Evolutionary conservation across 2,888 invertebrate genomes (phyloP), one percentile per base, ranked within the genome.

Genomic region (Odontocolon sp.): DNA sequence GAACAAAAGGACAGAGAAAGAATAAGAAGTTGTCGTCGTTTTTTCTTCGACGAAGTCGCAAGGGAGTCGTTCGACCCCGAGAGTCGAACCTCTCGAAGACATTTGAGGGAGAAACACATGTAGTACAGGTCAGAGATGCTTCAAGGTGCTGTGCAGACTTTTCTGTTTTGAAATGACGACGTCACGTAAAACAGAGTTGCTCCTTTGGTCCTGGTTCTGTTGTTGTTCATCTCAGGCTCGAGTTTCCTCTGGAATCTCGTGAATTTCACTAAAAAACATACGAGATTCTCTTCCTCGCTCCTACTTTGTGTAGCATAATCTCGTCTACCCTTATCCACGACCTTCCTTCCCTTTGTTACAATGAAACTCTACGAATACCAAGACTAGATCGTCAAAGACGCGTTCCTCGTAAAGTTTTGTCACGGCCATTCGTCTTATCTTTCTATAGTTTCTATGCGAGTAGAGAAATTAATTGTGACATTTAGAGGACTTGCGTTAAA

Each of bases 111-210:
- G 47, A 42, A 68, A 31, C 38, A 54, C 54, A 52, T 52, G 23
- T 36, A 11, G 11, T 40, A 56, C n/a, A 28, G 38, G 8, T 52
- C 31, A 56, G 26, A 36, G 8, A n/a, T 8, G 11, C 23, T 26
- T 63, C 45, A 33, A 42, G 31, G 18, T 54, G 66, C 42, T 61
- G 61, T 42, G 45, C 63, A n/a, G 26, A 45, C 45, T 67, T 67
- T 76, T 64, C 38, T 61, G 61, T 71, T 67, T 56, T 56, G 67
- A 50, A 47, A 23, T 76, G 47, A 61, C 61, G 54, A 66, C 52
- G 66, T 71, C 76, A 71, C 70, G 70, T 76, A 64, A n/a, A n/a
- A n/a, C n/a, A n/a, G n/a, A n/a, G 52, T 54, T 54, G 73, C 42
- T 66, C 38, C 59, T 28, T 56, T 45, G 42, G 45, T 57, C 31